Evolutionary conservation across 2,113 vertebrate genomes (phyloP), one percentile per base, ranked within the genome.

Genomic region (Periophthalmodon schlosseri): DNA sequence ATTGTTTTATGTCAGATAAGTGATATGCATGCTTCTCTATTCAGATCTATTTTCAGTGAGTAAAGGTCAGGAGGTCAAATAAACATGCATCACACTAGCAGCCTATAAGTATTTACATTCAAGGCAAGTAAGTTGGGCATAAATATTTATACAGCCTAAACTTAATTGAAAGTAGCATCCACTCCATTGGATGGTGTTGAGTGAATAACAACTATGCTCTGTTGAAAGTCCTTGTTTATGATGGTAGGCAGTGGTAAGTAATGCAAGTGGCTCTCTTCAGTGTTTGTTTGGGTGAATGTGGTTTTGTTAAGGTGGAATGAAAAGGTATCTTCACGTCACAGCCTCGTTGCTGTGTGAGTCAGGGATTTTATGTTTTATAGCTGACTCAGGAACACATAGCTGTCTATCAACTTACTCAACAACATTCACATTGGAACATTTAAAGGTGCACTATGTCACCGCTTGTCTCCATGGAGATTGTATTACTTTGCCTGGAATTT

Each of bases 261-360:
- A n/a, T 44, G 28, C 61, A 64, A 64, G 61, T 10, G 1, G 13
- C 15, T 64, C 61, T 34, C 33, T 18, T 64, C 33, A 20, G 13
- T 34, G 61, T 64, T 64, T 65, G 63, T 65, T n/a, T 39, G 20
- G 18, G 34, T n/a, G 63, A 36, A 65, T 44, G 63, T 44, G 63
- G 33, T 44, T 21, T 8, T n/a, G 20, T 39, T 39, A 63, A 10
- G 63, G 63, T n/a, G 18, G 10, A 9, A 12, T n/a, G 16, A 36
- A 36, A 65, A 20, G 18, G 16, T 39, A 65, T 65, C 63, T 65
- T 65, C 63, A 65, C 9, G 34, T n/a, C 20, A 39, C 8, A 21
- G 63, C 18, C 3, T 21, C 1, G 4, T n/a, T 28, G 61, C 20
- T 20, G 28, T 16, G 36, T 10, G 7, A 65, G 39, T 18, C 33